Evolutionary conservation across 1,140 invertebrate genomes (phyloP).

Genomic region (Hermetia illucens): DNA sequence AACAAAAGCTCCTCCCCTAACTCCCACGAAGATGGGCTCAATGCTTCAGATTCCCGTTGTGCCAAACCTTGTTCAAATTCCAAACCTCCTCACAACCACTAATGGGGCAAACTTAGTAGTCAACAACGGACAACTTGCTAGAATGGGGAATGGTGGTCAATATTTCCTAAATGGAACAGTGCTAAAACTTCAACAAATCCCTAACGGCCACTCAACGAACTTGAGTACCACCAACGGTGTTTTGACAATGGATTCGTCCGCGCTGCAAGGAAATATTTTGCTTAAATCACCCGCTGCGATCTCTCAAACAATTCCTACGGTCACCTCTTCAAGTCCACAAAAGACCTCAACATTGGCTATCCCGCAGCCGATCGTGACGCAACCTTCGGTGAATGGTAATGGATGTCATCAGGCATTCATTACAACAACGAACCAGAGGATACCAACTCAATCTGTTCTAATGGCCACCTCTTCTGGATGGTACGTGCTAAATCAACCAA

Average conservation of each 20-base stretch:
- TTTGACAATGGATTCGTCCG: not conserved
- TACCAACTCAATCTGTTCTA: too few relatives aligned
- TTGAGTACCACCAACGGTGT: constrained; percentile 9
- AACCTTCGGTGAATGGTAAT: too few relatives aligned
- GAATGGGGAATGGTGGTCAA: constrained; percentile 10
- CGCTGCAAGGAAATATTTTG: not conserved
- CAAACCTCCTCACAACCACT: constrained; percentile 23
- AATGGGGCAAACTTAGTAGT: constrained; percentile 8
- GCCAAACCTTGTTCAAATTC: constrained; percentile 29
- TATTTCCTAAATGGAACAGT: constrained; percentile 29
- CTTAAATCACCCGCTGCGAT: not conserved
- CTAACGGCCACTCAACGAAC: constrained; percentile 16
- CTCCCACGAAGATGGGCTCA: constrained; percentile 12
- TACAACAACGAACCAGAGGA: too few relatives aligned
- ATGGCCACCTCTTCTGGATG: too few relatives aligned
- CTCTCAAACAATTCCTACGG: too few relatives aligned
- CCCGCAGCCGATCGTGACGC: not conserved
- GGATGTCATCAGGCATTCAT: too few relatives aligned
- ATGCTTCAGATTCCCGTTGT: constrained; percentile 23
- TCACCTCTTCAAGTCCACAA: constrained; percentile 19
- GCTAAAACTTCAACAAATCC: constrained; percentile 27
- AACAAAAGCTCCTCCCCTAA: constrained; percentile 7
- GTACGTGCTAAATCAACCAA: too few relatives aligned
- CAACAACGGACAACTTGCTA: constrained; percentile 10
- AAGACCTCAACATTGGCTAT: not conserved